These are phyloP conservation scores for Pomatostomus ruficeps DNA, from an alignment of 2,113 vertebrate genomes.

Conservation along the genomic window DNA sequence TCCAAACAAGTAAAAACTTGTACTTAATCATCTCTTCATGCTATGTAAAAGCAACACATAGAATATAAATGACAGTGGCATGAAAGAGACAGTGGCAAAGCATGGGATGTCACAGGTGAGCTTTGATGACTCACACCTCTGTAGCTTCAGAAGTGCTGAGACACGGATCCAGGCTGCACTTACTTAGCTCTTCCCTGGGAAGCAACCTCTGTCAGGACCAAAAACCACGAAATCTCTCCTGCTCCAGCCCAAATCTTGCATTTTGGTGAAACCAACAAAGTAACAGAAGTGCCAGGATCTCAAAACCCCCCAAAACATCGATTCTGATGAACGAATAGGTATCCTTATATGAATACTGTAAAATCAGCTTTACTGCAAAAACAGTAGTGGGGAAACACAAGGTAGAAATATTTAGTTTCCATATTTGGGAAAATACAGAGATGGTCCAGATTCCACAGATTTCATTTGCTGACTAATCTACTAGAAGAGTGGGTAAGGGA, in stretches of 20 bases:
- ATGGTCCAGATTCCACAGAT: not conserved
- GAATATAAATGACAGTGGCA: not conserved
- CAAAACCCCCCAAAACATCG: not conserved
- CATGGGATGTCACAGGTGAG: not conserved
- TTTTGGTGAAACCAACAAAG: not conserved
- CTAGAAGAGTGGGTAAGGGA: not conserved
- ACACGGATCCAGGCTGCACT: not conserved
- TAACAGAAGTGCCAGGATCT: not conserved
- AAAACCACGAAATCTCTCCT: not conserved
- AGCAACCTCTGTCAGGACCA: not conserved
- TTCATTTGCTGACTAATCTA: not conserved
- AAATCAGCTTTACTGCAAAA: not conserved
- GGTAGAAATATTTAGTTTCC: not conserved
- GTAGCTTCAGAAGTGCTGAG: not conserved
- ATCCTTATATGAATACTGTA: not conserved
- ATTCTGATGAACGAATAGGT: not conserved
- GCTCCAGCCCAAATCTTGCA: not conserved
- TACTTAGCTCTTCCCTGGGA: not conserved
- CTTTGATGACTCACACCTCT: not conserved
- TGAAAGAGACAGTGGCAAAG: not conserved
- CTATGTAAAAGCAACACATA: not conserved
- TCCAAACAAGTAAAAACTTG: not conserved
- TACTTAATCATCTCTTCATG: not conserved
- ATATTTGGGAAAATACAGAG: not conserved
- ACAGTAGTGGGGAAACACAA: accelerated